These are phyloP conservation scores for Sparus aurata DNA, from an alignment of 2,797 vertebrate species.

Conservation along the genomic window DNA sequence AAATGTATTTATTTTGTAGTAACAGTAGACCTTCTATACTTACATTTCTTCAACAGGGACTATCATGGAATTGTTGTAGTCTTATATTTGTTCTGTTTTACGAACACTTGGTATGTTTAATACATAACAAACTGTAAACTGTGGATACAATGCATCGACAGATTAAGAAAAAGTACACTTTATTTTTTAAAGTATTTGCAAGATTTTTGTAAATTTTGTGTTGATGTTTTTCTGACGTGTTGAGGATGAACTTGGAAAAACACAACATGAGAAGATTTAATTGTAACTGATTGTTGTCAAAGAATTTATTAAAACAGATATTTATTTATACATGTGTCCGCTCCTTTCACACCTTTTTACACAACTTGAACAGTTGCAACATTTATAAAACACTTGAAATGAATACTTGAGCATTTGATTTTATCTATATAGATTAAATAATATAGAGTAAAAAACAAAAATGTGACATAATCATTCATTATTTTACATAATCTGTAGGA, in stretches of 20 bases:
- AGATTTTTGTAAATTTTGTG: not conserved
- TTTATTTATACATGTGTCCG: not conserved
- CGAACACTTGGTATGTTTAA: slow-evolving; percentile 73
- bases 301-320: slow-evolving; percentile 12
- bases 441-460: not conserved
- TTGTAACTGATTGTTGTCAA: slow-evolving; percentile 4
- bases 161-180: not conserved
- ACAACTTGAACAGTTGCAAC: no score
- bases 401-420: not conserved
- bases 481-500: not conserved
- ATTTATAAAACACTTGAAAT: not conserved
- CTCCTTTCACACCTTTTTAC: not conserved
- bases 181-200: not conserved
- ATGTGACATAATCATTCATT: not conserved
- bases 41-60: not conserved
- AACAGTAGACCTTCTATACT: not conserved
- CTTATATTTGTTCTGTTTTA: slow-evolving; percentile 70
- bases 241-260: no score
- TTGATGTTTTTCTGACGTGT: not conserved
- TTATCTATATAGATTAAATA: not conserved
- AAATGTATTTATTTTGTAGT: not conserved
- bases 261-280: not conserved
- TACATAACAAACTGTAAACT: slow-evolving; percentile 22
- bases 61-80: not conserved
- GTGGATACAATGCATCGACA: not conserved